A percentile compares a stretch with the other conserved stretches of the same genome.
Conservation (phyloP, 23 tunicate genomes). For the Aplidium turbinatum region DNA sequence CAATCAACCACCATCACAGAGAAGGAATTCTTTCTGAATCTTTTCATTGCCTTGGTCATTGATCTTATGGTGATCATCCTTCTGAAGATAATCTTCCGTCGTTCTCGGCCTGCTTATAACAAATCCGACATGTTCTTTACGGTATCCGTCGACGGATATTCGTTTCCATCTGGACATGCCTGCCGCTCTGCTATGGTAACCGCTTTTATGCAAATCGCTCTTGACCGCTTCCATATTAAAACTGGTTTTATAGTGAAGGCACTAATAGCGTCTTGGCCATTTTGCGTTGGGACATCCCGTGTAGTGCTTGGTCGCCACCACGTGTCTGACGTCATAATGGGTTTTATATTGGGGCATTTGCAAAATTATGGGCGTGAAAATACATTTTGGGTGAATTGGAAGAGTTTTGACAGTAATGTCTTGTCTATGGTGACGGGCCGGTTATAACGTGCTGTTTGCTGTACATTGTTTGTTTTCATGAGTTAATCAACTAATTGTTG, state of each 20-base stretch:
- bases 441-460: no score
- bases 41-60: slow-evolving; percentile 44
- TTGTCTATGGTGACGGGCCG: no score
- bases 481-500: no score
- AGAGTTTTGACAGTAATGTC: no score
- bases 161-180: slow-evolving; percentile 90
- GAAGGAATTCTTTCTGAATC: slow-evolving; percentile 63
- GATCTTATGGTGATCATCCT: slow-evolving; percentile 51
- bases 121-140: slow-evolving; percentile 77
- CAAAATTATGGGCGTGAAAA: slow-evolving; percentile 34
- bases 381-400: no score
- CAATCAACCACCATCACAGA: background rate
- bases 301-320: slow-evolving; percentile 76
- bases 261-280: slow-evolving; percentile 39
- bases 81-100: slow-evolving; percentile 42
- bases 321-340: slow-evolving; percentile 64
- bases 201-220: slow-evolving; percentile 33
- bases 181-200: slow-evolving; percentile 58
- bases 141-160: slow-evolving; percentile 65
- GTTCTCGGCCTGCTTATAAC: slow-evolving; percentile 65
- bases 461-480: no score
- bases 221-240: no score
- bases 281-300: slow-evolving; percentile 63
- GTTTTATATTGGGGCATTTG: slow-evolving; percentile 69
- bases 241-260: slow-evolving; percentile 15